phyloP scores from a whole-genome alignment of 2,797 vertebrate genomes.

The Triplophysa bombifrons region DNA sequence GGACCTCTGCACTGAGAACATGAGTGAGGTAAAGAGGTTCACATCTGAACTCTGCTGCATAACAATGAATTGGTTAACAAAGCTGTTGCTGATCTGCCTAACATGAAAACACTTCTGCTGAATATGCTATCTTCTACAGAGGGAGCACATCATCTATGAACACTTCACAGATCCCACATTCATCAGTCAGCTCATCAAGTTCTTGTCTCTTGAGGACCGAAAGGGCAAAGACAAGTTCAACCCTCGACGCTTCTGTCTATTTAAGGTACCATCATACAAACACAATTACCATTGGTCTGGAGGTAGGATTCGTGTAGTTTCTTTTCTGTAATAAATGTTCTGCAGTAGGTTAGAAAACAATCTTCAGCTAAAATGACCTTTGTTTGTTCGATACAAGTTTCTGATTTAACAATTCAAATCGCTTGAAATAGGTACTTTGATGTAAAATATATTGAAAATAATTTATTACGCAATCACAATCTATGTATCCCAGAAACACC shows the following conservation, averaged over 20 bases:
- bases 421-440: too few relatives aligned
- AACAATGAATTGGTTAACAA: not conserved
- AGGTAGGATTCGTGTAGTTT: not conserved
- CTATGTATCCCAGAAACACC: too few relatives aligned
- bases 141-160: conserved; percentile 92
- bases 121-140: conserved; percentile 71
- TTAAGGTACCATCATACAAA: conserved; percentile 82
- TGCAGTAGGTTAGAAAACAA: not conserved
- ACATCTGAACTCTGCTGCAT: not conserved
- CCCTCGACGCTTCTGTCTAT: conserved; percentile 94
- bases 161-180: conserved; percentile 92
- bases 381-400: too few relatives aligned
- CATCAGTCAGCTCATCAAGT: conserved; percentile 89
- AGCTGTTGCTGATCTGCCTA: not conserved
- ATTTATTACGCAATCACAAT: too few relatives aligned
- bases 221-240: conserved; percentile 99
- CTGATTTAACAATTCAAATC: too few relatives aligned
- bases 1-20: conserved; percentile 84
- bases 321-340: too few relatives aligned
- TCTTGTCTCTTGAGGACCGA: conserved; percentile 94
- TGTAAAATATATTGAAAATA: too few relatives aligned
- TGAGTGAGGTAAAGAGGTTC: conserved; percentile 88
- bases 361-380: not conserved
- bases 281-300: not conserved
- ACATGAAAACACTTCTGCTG: not conserved